Conservation (phyloP, 2,888 invertebrate species). For the Subacronicta megacephala region DNA sequence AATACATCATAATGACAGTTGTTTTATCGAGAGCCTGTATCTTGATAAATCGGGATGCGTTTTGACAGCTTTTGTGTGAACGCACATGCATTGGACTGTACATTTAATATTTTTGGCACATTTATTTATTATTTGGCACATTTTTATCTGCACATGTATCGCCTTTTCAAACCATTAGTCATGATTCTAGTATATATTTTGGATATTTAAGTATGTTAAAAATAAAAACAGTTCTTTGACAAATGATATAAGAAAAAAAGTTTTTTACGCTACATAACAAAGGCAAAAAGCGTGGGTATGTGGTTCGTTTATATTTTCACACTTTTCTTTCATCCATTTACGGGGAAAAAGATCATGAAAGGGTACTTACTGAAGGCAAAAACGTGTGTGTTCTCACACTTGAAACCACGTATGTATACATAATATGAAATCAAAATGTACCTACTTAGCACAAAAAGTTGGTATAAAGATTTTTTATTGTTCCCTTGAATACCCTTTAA, state of each 20-base stretch:
- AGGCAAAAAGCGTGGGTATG: conserved; percentile 27
- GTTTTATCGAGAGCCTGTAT: too few species aligned
- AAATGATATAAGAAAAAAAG: conserved; percentile 33
- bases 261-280: conserved; percentile 37
- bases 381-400: conserved; percentile 26
- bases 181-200: too few species aligned
- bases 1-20: too few species aligned
- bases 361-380: conserved; percentile 23
- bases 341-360: conserved; percentile 34
- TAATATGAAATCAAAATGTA: conserved; percentile 13
- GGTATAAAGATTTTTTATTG: too few species aligned
- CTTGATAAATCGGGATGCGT: too few species aligned
- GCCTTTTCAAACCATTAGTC: too few species aligned
- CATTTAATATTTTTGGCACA: too few species aligned
- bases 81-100: neutral
- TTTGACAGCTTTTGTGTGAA: neutral
- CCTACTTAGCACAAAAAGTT: neutral
- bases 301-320: conserved; percentile 33
- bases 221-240: too few species aligned
- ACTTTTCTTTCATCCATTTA: conserved; percentile 42
- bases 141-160: too few species aligned
- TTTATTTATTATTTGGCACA: too few species aligned
- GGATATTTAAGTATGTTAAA: too few species aligned
- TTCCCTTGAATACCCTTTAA: too few species aligned
- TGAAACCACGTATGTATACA: neutral